Base-by-base conservation (phyloP, 2,113 vertebrate species). In the Equus przewalskii region DNA sequence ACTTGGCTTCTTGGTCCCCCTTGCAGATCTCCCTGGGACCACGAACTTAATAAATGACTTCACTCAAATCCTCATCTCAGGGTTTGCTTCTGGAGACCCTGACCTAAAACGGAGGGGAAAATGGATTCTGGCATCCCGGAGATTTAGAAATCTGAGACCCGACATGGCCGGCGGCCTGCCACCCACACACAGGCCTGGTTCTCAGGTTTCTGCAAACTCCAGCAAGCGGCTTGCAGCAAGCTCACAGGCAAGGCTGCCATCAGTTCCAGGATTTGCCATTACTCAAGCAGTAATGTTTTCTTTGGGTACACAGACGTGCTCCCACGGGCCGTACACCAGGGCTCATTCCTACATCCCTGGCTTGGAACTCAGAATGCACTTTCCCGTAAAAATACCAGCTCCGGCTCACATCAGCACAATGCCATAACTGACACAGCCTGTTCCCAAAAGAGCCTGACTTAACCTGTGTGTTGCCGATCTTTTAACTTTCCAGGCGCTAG, bases 351-450 rank as follows among this genome's bases (percentile, higher is more conserved):
- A 56, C 1, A 0, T 44, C 72, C 15, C 3, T 6, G 46, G 90
- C 65, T 2, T 72, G 65, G 65, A 56, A 15, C 78, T 36, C 0
- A 1, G 82, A 49, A 44, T 0, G 0, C 1, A 1, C 28, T 56
- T 56, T 97, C 76, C 41, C 26, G 5, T 22, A 62, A 60, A n/a
- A 81, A 56, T 41, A n/a, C 10, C 65, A 16, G 44, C 2, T 0
- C 22, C 36, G 0, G 10, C 22, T 14, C 15, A 33, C 56, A 49
- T 5, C 4, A 5, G 72, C 1, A 16, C 7, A 0, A 7, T 1
- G 5, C 64, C 36, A 0, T 19, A 13, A 2, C 11, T 0, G 24
- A 58, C 41, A 21, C 18, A 60, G 41, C 58, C 36, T 7, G 0
- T 10, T n/a, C 51, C 54, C 49, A 0, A 6, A 15, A 19, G n/a